A percentile compares a stretch with the other conserved stretches of the same genome.
Conservation (phyloP, 2,888 invertebrate species). For the Fragum sueziense region DNA sequence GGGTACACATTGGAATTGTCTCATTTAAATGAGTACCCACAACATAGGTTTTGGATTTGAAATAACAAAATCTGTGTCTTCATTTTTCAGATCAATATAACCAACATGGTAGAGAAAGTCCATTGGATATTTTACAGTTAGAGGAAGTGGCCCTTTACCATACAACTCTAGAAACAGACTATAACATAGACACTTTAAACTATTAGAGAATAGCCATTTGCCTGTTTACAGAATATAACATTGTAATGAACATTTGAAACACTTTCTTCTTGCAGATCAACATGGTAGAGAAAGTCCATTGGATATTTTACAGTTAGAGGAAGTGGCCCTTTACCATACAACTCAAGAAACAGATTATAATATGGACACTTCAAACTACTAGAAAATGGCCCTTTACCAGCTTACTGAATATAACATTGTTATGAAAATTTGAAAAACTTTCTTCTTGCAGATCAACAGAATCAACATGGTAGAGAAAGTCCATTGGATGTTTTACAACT, state of each 20-base stretch:
- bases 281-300: conserved; percentile 48
- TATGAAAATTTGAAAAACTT: no score
- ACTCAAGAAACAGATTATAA: conserved; percentile 62
- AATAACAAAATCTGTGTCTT: no score
- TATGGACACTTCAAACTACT: conserved; percentile 72
- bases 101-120: conserved; percentile 36
- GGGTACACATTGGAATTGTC: no score
- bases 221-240: no score
- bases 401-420: no score
- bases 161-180: conserved; percentile 59
- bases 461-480: conserved; percentile 33
- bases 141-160: conserved; percentile 69
- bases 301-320: conserved; percentile 63
- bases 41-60: no score
- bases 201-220: no score
- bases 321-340: conserved; percentile 68
- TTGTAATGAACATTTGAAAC: no score
- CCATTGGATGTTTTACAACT: conserved; percentile 62
- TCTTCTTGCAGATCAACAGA: conserved; percentile 15
- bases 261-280: conserved; percentile 15
- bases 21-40: no score
- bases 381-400: no score
- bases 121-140: conserved; percentile 61
- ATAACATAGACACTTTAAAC: conserved; percentile 71
- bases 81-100: conserved; percentile 15